Evolutionary conservation across 2,797 vertebrate genomes (phyloP), one percentile per base, ranked within the genome.

Genomic region (Podarcis lilfordi): DNA sequence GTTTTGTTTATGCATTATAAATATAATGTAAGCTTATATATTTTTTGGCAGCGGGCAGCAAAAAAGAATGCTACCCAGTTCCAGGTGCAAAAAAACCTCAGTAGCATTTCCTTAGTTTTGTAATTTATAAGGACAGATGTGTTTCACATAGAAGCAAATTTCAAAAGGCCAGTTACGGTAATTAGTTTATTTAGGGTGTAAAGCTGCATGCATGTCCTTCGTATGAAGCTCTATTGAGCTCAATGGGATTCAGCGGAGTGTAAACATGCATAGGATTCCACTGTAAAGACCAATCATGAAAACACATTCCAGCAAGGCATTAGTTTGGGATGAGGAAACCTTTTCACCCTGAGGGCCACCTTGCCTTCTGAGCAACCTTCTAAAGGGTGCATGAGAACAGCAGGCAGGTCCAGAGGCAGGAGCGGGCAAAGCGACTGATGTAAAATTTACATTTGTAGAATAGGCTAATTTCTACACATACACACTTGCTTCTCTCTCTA

Each of bases 131-230:
- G 91, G 89, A 92, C 87, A 86, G 68, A 92, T 91, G 80, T 11
- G 91, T 88, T 94, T 93, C 79, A 85, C 82, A 69, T 59, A 91
- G 89, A 94, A 91, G 76, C 91, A 89, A 92, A 89, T 92, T 88
- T 74, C 32, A 86, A 86, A 76, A 72, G 21, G 55, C 83, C 85
- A 50, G 89, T 93, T 94, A 6, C 40, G 40, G 40, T 40, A 94
- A 91, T 92, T 91, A 88, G 90, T 91, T 92, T 80, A 93, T 93
- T 93, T 61, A 61, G 19, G 59, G 59, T 61, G 59, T 21, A 61
- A 50, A 50, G 50, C 11, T 50, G 50, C 11, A 13, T 50, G 50
- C 1, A 13, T 50, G 50, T 50, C 50, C 50, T 50, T 50, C 9
- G 10, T 45, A 45, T 45, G 50, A 13, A 61, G 1, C 59, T 21